A percentile compares a stretch with the other conserved stretches of the same genome.
Evolutionary conservation across 1,140 invertebrate genomes (phyloP).

Genomic region (Ostrea denselamellosa): DNA sequence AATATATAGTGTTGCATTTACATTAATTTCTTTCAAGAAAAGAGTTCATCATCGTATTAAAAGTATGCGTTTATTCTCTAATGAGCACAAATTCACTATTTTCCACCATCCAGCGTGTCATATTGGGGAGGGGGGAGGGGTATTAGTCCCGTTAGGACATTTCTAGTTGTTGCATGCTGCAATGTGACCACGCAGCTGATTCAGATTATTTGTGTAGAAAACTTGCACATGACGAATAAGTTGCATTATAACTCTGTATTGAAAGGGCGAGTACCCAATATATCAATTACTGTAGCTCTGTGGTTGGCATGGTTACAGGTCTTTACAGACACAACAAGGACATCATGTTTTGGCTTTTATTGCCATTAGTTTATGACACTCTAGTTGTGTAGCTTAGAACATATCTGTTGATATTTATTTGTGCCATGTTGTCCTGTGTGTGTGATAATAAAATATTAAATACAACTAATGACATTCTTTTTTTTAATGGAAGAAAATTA

Average conservation of each 20-base stretch:
- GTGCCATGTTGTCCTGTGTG: slow-evolving; percentile 29
- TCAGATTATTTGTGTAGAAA: background rate
- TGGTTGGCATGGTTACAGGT: background rate
- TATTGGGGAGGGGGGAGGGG: too few species aligned
- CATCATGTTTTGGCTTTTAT: background rate
- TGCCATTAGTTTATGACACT: background rate
- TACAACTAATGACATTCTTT: too few species aligned
- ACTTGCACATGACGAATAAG: background rate
- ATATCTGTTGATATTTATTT: slow-evolving; percentile 16
- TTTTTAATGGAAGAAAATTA: too few species aligned
- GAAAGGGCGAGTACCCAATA: background rate
- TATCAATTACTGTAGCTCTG: background rate
- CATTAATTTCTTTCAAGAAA: too few species aligned
- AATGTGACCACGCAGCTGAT: background rate
- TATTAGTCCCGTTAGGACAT: too few species aligned
- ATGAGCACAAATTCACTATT: too few species aligned
- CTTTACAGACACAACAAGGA: background rate
- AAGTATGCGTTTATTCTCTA: too few species aligned
- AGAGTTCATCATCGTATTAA: too few species aligned
- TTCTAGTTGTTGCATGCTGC: background rate
- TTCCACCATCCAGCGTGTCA: too few species aligned
- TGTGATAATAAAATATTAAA: slow-evolving; percentile 21
- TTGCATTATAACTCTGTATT: background rate
- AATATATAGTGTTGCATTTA: too few species aligned
- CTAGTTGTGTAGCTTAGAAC: slow-evolving; percentile 22